These are phyloP conservation scores for Mus spicilegus DNA, from an alignment of 2,113 vertebrate genomes.

Conservation along the genomic window DNA sequence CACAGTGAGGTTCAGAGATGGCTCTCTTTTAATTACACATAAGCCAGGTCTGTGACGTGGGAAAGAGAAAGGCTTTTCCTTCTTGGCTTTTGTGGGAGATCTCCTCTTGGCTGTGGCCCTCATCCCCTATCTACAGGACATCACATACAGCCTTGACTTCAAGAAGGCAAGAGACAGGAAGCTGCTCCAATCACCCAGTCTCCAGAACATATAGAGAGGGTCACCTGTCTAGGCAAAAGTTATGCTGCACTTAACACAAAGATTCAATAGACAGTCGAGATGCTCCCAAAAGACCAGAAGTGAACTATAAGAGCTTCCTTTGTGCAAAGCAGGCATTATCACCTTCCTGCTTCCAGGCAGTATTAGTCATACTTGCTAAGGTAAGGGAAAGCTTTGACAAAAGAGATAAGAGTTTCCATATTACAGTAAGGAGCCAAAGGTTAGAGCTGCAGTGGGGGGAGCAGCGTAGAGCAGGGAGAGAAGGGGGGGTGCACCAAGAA, in stretches of 20 bases:
- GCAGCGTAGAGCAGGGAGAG: neutral
- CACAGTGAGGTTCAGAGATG: conserved; percentile 10
- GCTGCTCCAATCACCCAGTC: conserved; percentile 11
- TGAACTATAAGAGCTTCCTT: conserved; percentile 22
- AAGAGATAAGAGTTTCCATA: conserved; percentile 38
- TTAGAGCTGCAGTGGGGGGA: neutral
- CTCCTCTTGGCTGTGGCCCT: neutral
- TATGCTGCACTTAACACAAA: conserved; percentile 30
- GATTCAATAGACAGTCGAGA: neutral
- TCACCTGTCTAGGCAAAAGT: conserved; percentile 26
- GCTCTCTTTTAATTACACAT: conserved; percentile 11
- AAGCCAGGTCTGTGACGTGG: neutral
- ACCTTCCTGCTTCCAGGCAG: conserved; percentile 21
- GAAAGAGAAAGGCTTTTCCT: conserved; percentile 4
- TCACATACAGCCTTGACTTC: conserved; percentile 1
- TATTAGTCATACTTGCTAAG: conserved; percentile 44
- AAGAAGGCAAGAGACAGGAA: conserved; percentile 24
- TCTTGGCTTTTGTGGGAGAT: neutral
- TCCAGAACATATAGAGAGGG: conserved; percentile 35
- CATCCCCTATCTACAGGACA: conserved; percentile 27
- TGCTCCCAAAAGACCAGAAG: neutral
- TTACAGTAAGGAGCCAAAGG: neutral
- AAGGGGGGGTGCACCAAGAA: neutral
- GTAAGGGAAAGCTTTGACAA: conserved; percentile 45
- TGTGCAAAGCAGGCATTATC: neutral